Conservation (phyloP, 2,888 invertebrate genomes). For the Melipona bicolor region DNA sequence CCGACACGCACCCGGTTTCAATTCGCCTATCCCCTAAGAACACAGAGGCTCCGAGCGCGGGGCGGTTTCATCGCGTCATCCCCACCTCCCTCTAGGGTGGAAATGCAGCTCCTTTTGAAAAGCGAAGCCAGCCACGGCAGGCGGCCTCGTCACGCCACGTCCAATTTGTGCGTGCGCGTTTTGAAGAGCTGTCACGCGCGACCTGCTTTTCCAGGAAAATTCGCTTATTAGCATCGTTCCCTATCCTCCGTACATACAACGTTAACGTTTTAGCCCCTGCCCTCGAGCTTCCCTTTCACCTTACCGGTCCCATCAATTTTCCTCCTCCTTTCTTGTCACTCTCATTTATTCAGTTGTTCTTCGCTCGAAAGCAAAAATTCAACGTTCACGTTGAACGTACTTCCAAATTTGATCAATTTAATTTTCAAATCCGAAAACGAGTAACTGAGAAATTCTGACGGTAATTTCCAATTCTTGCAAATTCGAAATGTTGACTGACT, state of each 20-base stretch:
- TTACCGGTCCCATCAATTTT: not conserved
- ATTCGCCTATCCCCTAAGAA: not conserved
- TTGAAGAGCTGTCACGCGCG: slow-evolving; percentile 50
- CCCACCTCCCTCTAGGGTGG: not conserved
- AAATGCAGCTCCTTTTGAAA: slow-evolving; percentile 18
- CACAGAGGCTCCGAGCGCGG: not conserved
- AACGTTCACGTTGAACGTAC: too few species aligned
- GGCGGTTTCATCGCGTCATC: slow-evolving; percentile 7
- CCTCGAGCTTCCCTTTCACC: not conserved
- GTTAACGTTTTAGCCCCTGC: slow-evolving; percentile 14
- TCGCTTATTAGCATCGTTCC: slow-evolving; percentile 61
- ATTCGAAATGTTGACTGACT: too few species aligned
- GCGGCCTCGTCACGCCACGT: slow-evolving; percentile 30
- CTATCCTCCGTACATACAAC: not conserved
- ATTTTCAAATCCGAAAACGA: too few species aligned
- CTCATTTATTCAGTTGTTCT: not conserved
- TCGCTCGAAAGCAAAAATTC: too few species aligned
- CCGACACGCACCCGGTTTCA: not conserved
- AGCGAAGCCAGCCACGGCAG: slow-evolving; percentile 27
- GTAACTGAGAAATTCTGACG: too few species aligned
- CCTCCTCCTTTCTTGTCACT: not conserved
- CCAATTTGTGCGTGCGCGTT: slow-evolving; percentile 53
- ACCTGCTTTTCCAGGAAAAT: slow-evolving; percentile 49
- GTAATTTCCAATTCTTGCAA: too few species aligned
- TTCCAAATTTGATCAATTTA: too few species aligned